These are phyloP conservation scores for Clupea harengus DNA, from an alignment of 2,113 vertebrate genomes.

Conservation along the genomic window DNA sequence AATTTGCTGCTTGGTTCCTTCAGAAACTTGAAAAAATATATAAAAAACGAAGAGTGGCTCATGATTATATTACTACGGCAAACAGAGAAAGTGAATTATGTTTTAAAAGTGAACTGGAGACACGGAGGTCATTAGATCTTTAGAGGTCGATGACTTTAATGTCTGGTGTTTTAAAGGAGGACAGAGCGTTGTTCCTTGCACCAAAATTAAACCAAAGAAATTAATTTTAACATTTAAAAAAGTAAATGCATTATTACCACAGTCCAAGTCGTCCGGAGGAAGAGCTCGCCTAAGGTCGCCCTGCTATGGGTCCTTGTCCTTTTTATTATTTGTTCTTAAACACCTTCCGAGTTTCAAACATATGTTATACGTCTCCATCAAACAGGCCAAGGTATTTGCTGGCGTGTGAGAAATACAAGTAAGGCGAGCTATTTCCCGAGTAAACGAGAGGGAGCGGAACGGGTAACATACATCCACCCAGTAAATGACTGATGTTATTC, in stretches of 20 bases:
- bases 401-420: conserved; percentile 74
- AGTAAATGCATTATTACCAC: not conserved
- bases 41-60: not conserved
- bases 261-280: not conserved
- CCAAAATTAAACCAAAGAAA: not conserved
- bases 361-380: conserved; percentile 69
- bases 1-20: not conserved
- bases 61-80: not conserved
- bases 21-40: not conserved
- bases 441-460: conserved; percentile 78
- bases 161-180: not conserved
- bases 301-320: not conserved
- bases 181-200: not conserved
- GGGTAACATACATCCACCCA: conserved; percentile 75
- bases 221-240: not conserved
- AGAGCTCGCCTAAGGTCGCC: not conserved
- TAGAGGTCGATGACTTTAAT: not conserved
- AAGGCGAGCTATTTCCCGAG: conserved; percentile 70
- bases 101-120: not conserved
- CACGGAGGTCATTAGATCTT: not conserved
- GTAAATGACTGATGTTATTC: conserved; percentile 63
- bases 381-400: conserved; percentile 77
- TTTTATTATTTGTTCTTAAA: not conserved
- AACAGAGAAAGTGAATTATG: not conserved
- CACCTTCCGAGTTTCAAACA: not conserved